Evolutionary conservation across 2,888 invertebrate species (phyloP).

Genomic region (Drosophila borborema): DNA sequence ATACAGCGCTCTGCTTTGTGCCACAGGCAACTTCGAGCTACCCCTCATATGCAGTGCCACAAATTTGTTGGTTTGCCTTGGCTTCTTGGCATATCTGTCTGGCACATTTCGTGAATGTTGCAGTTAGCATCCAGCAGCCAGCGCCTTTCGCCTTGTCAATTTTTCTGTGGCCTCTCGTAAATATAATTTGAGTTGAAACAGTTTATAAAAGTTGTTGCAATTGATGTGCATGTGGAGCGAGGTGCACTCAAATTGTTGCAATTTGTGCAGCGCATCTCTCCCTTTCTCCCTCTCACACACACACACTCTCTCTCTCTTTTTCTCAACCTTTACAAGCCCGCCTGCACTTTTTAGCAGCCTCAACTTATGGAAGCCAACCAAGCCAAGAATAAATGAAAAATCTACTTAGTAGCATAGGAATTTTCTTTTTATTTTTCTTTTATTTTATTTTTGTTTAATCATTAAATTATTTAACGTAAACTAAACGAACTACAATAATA

Average conservation of each 20-base stretch:
- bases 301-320: not conserved
- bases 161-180: constrained; percentile 69
- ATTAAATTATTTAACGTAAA: too few species aligned
- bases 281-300: too few species aligned
- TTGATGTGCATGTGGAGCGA: constrained; percentile 51
- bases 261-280: constrained; percentile 12
- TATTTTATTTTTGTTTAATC: too few species aligned
- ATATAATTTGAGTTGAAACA: constrained; percentile 73
- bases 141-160: constrained; percentile 43
- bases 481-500: too few species aligned
- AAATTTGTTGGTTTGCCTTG: constrained; percentile 46
- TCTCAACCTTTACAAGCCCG: not conserved
- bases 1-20: constrained; percentile 12
- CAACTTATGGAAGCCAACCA: not conserved
- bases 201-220: constrained; percentile 73
- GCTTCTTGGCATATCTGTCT: constrained; percentile 60
- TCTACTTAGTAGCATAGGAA: constrained; percentile 7
- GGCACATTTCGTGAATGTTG: constrained; percentile 62
- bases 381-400: constrained; percentile 35
- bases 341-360: constrained; percentile 15
- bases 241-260: constrained; percentile 36
- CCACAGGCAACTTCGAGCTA: not conserved
- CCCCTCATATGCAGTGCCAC: constrained; percentile 12
- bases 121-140: not conserved
- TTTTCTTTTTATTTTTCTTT: not conserved